A percentile compares a stretch with the other conserved stretches of the same genome.
phyloP scores from a whole-genome alignment of 2,113 vertebrate genomes.

The Mus musculus region DNA sequence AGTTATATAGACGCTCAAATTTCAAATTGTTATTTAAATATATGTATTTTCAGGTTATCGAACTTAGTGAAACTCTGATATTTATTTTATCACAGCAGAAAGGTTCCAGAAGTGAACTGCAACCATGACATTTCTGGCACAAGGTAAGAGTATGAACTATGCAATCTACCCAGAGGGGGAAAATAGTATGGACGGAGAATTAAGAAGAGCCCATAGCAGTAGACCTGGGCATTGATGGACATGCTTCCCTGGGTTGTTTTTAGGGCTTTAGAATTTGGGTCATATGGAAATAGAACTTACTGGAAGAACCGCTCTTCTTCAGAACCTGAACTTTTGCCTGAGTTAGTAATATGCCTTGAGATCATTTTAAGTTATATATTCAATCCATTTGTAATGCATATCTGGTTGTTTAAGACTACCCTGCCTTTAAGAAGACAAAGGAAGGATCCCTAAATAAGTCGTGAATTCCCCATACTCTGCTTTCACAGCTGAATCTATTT shows the following conservation, averaged over 20 bases:
- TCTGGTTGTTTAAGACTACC: not conserved
- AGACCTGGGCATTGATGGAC: not conserved
- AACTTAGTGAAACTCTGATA: not conserved
- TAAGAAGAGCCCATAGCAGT: not conserved
- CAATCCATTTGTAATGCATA: not conserved
- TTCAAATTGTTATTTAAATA: not conserved
- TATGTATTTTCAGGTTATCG: not conserved
- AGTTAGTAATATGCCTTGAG: not conserved
- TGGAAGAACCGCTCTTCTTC: not conserved
- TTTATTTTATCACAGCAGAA: not conserved
- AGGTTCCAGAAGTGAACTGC: not conserved
- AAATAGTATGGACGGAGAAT: not conserved
- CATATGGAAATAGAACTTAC: not conserved
- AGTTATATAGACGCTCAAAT: not conserved
- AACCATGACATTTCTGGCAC: not conserved
- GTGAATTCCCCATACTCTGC: not conserved
- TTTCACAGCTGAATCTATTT: not conserved
- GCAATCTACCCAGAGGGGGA: not conserved
- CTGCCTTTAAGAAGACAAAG: too few species aligned
- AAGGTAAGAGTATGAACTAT: not conserved
- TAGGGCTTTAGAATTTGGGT: not conserved
- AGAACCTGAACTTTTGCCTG: not conserved
- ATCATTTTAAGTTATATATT: not conserved
- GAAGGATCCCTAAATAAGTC: not conserved
- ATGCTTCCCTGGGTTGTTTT: not conserved